Base-by-base conservation (phyloP, 2,797 vertebrate genomes). In the Sebastes diaconus region DNA sequence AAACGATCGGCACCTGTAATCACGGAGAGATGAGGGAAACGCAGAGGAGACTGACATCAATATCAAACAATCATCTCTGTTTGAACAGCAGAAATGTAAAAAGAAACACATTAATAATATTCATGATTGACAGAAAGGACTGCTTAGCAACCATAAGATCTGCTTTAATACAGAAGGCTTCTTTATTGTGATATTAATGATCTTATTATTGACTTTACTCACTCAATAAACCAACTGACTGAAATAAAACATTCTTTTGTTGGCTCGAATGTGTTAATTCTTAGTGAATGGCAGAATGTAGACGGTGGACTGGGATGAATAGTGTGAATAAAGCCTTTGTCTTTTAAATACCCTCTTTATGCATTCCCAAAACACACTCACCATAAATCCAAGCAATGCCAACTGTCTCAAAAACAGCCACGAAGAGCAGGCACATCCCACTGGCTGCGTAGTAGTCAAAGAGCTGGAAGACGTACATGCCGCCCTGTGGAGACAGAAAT, bases 391-490 rank as follows among this genome's bases (percentile, higher is more conserved):
- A 99, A 55, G 95, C 97, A 27, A 99, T 95, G 92, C 97, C 97
- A 85, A 97, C 80, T 0, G 96, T 97, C 93, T 99, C 98, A 81
- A 99, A 99, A 93, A 98, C 90, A 81, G 97, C 97, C 85, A 99
- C 98, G 4, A 99, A 99, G 69, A 99, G 97, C 54, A 99, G 94
- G 72, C 97, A 98, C 96, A 98, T 98, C 87, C 98, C 98, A 64
- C 98, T 99, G 93, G 98, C 98, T 61, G 98, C 98, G 1, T 99
- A 99, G 91, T 98, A 98, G 93, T 99, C 98, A 77, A 99, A 99
- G 77, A 99, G 96, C 93, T 99, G 98, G 90, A 99, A 99, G 74
- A 99, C 79, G 6, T 99, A 99, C 97, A 99, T 98, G 64, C 98
- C 98, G 18, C 98, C 98, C 98, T 99, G 91, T 50, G 84, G 87